Evolutionary conservation across 2,113 vertebrate species (phyloP).

Genomic region (Porphyrio hochstetteri): DNA sequence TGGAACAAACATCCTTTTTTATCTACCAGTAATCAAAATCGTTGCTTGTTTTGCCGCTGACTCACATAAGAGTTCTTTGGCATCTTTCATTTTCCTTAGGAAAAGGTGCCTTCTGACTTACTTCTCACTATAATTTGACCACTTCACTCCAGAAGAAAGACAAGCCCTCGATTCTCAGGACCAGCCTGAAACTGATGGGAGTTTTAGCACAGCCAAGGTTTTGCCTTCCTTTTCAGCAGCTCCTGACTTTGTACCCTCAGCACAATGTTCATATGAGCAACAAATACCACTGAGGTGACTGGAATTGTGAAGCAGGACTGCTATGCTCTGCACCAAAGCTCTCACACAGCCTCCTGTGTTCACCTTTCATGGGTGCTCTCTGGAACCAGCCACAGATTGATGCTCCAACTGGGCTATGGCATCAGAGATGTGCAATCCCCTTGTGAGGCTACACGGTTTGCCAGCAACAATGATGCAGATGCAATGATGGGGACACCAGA

Average conservation of each 20-base stretch:
- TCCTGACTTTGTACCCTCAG: not conserved
- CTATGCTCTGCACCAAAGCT: not conserved
- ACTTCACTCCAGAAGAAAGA: not conserved
- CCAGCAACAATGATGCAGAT: not conserved
- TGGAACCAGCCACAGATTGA: rapidly evolving
- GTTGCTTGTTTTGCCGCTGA: not conserved
- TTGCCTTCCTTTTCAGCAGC: not conserved
- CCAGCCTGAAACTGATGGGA: not conserved
- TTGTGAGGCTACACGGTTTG: not conserved
- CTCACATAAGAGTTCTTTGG: not conserved
- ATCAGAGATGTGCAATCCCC: not conserved
- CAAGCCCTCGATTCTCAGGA: not conserved
- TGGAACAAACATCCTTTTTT: not conserved
- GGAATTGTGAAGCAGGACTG: not conserved
- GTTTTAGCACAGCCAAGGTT: not conserved
- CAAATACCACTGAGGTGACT: not conserved
- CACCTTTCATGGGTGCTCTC: not conserved
- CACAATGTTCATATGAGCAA: not conserved
- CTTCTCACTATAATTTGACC: not conserved
- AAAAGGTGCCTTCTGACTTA: not conserved
- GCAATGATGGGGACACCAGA: not conserved
- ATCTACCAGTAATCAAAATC: not conserved
- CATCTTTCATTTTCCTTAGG: not conserved
- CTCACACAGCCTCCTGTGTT: not conserved
- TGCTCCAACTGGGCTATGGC: not conserved